A percentile compares a stretch with the other conserved stretches of the same genome.
Conservation (phyloP, 2,888 invertebrate genomes). For the Dynastes tityus region DNA sequence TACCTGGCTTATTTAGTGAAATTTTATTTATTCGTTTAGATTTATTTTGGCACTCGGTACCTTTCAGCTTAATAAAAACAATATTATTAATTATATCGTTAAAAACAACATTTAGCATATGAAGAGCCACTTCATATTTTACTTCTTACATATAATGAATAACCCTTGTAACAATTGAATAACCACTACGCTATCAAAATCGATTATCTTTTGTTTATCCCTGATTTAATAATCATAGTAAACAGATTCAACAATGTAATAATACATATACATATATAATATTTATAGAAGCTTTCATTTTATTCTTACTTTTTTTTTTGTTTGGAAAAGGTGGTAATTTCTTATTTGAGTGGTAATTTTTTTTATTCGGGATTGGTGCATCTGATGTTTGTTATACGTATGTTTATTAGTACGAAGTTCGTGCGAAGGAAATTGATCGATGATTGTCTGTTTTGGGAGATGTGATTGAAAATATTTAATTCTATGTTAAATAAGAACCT, state of each 20-base stretch:
- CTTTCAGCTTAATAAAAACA: constrained; percentile 28
- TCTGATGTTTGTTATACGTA: no score
- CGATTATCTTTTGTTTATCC: constrained; percentile 49
- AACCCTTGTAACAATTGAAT: constrained; percentile 42
- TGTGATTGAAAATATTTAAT: no score
- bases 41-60: constrained; percentile 51
- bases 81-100: background rate
- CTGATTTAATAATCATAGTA: constrained; percentile 49
- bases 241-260: constrained; percentile 45
- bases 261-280: constrained; percentile 10
- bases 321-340: constrained; percentile 20
- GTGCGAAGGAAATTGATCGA: no score
- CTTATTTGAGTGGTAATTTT: background rate
- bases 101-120: constrained; percentile 23
- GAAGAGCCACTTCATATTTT: constrained; percentile 16
- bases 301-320: background rate
- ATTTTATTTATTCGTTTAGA: no score
- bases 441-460: no score
- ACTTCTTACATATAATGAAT: background rate
- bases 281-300: background rate
- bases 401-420: no score
- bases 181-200: constrained; percentile 42
- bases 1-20: no score
- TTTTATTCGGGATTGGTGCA: background rate
- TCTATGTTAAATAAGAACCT: no score